Conservation (phyloP, 2,888 invertebrate species). For the Cerceris rybyensis region DNA sequence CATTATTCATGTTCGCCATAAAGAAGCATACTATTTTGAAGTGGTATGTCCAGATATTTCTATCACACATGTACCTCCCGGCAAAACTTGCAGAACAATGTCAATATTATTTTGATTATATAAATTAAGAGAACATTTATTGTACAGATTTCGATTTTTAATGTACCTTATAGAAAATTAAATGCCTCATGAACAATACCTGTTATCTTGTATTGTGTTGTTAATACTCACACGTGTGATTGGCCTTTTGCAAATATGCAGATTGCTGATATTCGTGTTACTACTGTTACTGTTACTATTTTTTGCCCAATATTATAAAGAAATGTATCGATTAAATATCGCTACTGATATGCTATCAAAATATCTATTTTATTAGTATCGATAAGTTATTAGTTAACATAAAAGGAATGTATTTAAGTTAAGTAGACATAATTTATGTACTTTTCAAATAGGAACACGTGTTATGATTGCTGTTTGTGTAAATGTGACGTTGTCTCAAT, state of each 20-base stretch:
- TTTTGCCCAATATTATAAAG: slow-evolving; percentile 33
- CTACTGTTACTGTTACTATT: slow-evolving; percentile 26
- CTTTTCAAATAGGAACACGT: slow-evolving; percentile 74
- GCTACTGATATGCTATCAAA: slow-evolving; percentile 29
- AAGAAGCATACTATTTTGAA: slow-evolving; percentile 42
- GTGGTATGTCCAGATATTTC: slow-evolving; percentile 36
- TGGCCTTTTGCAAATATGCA: slow-evolving; percentile 32
- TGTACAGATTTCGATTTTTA: slow-evolving; percentile 26
- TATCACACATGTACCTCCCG: neutral
- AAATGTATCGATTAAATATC: slow-evolving; percentile 35
- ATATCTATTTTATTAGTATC: slow-evolving; percentile 45
- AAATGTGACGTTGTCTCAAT: slow-evolving; percentile 55
- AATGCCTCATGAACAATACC: slow-evolving; percentile 32
- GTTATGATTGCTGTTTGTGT: slow-evolving; percentile 68
- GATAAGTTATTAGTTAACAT: slow-evolving; percentile 48
- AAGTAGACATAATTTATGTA: slow-evolving; percentile 61
- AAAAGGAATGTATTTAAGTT: slow-evolving; percentile 45
- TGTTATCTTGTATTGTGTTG: slow-evolving; percentile 34
- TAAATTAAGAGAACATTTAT: neutral
- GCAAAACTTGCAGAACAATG: neutral
- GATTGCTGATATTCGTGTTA: slow-evolving; percentile 48
- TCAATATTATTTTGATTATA: neutral
- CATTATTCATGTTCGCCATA: slow-evolving; percentile 36
- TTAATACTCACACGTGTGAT: slow-evolving; percentile 43
- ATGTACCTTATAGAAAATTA: slow-evolving; percentile 41